Evolutionary conservation across 2,797 vertebrate genomes (phyloP).

Genomic region (Fistularia commersonii): DNA sequence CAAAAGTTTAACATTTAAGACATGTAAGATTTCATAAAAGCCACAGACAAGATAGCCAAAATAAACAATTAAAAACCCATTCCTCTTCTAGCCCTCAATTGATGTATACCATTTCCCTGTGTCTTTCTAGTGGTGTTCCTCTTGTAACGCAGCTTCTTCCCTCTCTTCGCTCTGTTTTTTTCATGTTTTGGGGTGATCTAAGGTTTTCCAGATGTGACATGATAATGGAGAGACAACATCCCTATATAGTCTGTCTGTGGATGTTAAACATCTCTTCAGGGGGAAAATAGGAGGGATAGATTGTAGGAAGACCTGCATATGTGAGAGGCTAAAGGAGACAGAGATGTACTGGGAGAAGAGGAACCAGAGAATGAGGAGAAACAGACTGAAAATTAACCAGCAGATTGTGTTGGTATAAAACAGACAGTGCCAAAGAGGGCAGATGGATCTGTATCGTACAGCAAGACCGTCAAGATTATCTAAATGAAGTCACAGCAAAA

Average conservation of each 20-base stretch:
- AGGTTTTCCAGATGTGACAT: conserved; percentile 72
- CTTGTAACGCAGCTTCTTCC: conserved; percentile 22
- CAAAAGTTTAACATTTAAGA: conserved; percentile 25
- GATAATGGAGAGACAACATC: conserved; percentile 35
- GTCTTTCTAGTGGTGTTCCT: conserved; percentile 24
- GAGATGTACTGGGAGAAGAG: not conserved
- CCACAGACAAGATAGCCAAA: conserved; percentile 48
- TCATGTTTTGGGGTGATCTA: conserved; percentile 60
- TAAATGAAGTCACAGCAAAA: conserved; percentile 19
- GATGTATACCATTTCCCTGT: conserved; percentile 18
- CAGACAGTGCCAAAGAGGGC: not conserved
- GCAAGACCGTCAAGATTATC: too few species aligned
- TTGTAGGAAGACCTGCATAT: not conserved
- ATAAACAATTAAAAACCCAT: conserved; percentile 45
- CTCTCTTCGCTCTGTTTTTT: conserved; percentile 34
- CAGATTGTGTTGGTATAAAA: too few species aligned
- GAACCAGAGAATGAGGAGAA: not conserved
- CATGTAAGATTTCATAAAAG: conserved; percentile 39
- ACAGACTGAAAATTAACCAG: not conserved
- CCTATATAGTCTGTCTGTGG: conserved; percentile 61
- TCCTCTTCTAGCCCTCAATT: conserved; percentile 24
- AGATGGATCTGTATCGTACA: conserved; percentile 4
- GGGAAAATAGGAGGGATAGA: not conserved
- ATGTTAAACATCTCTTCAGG: conserved; percentile 55
- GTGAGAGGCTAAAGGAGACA: not conserved